Percentiles rank a stretch among this genome's conserved stretches.
Conservation (phyloP, 2,888 invertebrate genomes). For the Diploptera punctata region DNA sequence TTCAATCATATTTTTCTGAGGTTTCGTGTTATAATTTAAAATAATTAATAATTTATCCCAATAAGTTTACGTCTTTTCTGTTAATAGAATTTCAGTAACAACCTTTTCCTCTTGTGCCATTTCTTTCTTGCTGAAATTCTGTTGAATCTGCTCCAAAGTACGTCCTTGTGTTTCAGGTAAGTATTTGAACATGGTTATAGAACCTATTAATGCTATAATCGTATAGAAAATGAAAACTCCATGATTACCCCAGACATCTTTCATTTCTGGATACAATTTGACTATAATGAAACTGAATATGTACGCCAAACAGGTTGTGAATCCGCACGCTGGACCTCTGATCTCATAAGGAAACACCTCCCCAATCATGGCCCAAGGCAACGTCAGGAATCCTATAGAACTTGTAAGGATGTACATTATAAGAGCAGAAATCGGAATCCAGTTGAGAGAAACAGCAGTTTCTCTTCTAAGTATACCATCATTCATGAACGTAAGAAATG, state of each 20-base stretch:
- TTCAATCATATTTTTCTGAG: too few relatives aligned
- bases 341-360: slow-evolving; percentile 62
- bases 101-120: too few relatives aligned
- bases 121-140: neutral
- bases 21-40: too few relatives aligned
- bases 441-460: slow-evolving; percentile 45
- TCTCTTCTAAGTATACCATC: slow-evolving; percentile 30
- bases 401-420: slow-evolving; percentile 60
- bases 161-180: slow-evolving; percentile 64
- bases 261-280: slow-evolving; percentile 60
- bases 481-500: slow-evolving; percentile 52
- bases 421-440: slow-evolving; percentile 57
- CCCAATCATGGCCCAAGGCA: slow-evolving; percentile 64
- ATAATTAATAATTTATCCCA: too few relatives aligned
- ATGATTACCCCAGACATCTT: slow-evolving; percentile 52
- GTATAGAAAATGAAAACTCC: slow-evolving; percentile 62
- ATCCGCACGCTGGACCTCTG: slow-evolving; percentile 58
- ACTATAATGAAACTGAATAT: slow-evolving; percentile 61
- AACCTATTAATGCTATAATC: slow-evolving; percentile 56
- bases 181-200: slow-evolving; percentile 57
- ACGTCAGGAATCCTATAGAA: slow-evolving; percentile 60
- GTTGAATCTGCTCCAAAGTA: slow-evolving; percentile 58
- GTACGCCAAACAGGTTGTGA: slow-evolving; percentile 59
- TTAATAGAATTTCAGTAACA: too few relatives aligned
- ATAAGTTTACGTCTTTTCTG: too few relatives aligned